Evolutionary conservation across 2,888 invertebrate species (phyloP), one percentile per base, ranked within the genome.

Genomic region (Drosophila prolongata): DNA sequence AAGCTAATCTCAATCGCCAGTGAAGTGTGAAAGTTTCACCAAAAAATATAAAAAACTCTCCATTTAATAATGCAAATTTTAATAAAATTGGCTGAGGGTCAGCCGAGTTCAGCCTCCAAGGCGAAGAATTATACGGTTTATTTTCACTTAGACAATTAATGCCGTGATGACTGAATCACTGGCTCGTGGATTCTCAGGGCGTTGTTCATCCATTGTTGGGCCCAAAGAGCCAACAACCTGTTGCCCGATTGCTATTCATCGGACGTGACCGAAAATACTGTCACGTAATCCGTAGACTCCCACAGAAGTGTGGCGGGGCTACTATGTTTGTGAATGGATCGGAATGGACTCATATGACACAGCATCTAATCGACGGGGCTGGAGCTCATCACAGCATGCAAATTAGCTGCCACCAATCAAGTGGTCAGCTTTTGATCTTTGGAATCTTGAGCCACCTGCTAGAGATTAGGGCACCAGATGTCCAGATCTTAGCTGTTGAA

Each of bases 221-320:
- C 5, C 3, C 19, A 9, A 34, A 37, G 46, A 69, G 66, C 57
- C 69, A 69, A 69, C 42, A 73, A 71, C 70, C 70, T 56, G 66
- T 42, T 55, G 67, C 46, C 55, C 50, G 73, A 70, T 68, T 69
- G 46, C 56, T 59, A 84, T 84, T 77, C 84, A 66, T 55, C 40
- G 50, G 69, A 71, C 79, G 89, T 85, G 85, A 60, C 57, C 54
- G 74, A 70, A 52, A 85, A 85, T 85, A 87, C 75, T 89, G 73
- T 85, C 84, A 89, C 89, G 88, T 82, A 86, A 76, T 53, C 52
- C 49, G 49, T 34, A 14, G 49, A 57, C 60, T 46, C 59, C 52
- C 47, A 67, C 49, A 70, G 40, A 16, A 69, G 24, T 24, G 59
- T 8, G 49, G 34, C 10, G 47, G 19, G 40, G 34, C n/a, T 40